Conservation (phyloP, 2,888 invertebrate species). For the Xestoiulus laeticollis region DNA sequence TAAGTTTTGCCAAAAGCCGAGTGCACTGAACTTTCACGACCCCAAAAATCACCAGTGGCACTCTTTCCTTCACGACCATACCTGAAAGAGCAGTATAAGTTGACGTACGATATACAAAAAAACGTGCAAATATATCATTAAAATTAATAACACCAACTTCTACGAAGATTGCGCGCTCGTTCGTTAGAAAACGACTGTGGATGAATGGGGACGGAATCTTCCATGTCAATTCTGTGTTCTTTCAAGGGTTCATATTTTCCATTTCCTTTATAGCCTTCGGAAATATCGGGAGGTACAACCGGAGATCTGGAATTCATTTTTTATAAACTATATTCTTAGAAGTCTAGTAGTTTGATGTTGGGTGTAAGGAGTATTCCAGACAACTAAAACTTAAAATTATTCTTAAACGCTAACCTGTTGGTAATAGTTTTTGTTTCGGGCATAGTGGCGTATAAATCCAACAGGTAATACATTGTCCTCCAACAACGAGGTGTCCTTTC, state of each 20-base stretch:
- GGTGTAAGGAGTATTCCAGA: too few relatives aligned
- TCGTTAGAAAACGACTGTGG: conserved; percentile 46
- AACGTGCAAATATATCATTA: background rate
- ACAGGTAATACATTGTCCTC: conserved; percentile 90
- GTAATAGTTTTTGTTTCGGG: conserved; percentile 93
- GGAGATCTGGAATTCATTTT: conserved; percentile 64
- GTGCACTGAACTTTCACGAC: conserved; percentile 87
- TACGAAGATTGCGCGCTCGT: conserved; percentile 33
- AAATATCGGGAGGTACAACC: conserved; percentile 72
- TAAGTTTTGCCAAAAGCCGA: conserved; percentile 85
- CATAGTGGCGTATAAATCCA: conserved; percentile 93
- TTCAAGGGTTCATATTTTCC: conserved; percentile 69
- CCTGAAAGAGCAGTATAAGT: conserved; percentile 21
- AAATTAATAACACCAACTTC: background rate
- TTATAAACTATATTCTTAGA: background rate
- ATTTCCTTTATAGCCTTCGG: conserved; percentile 69
- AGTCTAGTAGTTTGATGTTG: too few relatives aligned
- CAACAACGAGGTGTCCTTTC: conserved; percentile 81
- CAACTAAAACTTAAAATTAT: too few relatives aligned
- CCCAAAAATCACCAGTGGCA: conserved; percentile 75
- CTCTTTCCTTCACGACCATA: conserved; percentile 55
- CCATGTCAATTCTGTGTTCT: conserved; percentile 58
- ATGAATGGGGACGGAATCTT: conserved; percentile 48
- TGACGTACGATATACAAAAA: background rate
- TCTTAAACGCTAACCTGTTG: conserved; percentile 74